phyloP scores from a whole-genome alignment of 64 coral and sea anemone genomes.

The Acropora tenuis region DNA sequence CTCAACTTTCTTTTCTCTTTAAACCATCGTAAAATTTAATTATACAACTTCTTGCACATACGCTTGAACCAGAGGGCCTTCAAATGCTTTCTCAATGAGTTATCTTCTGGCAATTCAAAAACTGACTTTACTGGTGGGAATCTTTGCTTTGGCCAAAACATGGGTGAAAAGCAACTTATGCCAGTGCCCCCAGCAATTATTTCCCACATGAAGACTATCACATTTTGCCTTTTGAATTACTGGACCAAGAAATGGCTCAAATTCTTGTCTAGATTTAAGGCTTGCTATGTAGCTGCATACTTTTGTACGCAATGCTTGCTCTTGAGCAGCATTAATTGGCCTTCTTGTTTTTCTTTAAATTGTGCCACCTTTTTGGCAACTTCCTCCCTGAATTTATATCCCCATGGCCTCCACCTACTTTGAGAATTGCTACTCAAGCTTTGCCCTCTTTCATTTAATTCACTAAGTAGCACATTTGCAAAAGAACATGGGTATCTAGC shows the following conservation, averaged over 20 bases:
- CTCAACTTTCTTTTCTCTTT: slow-evolving; percentile 36
- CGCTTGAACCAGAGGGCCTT: slow-evolving; percentile 45
- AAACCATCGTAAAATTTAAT: slow-evolving; percentile 54
- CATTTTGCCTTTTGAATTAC: slow-evolving; percentile 62
- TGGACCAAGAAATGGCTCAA: slow-evolving; percentile 67
- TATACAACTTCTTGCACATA: slow-evolving; percentile 53
- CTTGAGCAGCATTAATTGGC: slow-evolving; percentile 69
- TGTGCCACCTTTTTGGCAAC: slow-evolving; percentile 45
- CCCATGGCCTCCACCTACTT: slow-evolving; percentile 53
- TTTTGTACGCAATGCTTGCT: slow-evolving; percentile 44
- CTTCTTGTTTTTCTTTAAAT: slow-evolving; percentile 60
- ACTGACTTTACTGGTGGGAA: slow-evolving; percentile 59
- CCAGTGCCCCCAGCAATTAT: slow-evolving; percentile 69
- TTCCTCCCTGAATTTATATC: background rate
- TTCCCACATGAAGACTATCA: slow-evolving; percentile 66
- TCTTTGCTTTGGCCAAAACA: slow-evolving; percentile 68
- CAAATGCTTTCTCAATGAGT: slow-evolving; percentile 53
- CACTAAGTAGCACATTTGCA: slow-evolving; percentile 52
- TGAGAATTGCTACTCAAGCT: slow-evolving; percentile 38
- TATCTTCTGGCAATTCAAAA: slow-evolving; percentile 52
- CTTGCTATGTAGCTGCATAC: slow-evolving; percentile 65
- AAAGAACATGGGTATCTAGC: slow-evolving; percentile 65
- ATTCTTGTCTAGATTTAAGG: slow-evolving; percentile 73
- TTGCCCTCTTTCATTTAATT: slow-evolving; percentile 32
- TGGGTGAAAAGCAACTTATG: slow-evolving; percentile 59